Base-by-base conservation (phyloP, 2,888 invertebrate genomes). In the Tanytarsus gracilentus region DNA sequence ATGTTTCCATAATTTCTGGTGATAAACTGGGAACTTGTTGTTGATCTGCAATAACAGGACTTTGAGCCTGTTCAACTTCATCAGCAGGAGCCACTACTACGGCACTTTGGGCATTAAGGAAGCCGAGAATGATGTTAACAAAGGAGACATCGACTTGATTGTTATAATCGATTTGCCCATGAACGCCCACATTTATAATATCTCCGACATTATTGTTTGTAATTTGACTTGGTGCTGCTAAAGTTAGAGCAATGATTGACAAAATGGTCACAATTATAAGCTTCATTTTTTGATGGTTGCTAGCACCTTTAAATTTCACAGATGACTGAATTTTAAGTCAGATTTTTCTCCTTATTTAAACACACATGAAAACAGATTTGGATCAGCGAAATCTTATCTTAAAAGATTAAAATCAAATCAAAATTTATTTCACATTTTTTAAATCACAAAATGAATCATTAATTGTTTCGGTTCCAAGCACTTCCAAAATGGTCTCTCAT, bases 221-320 rank as follows among this genome's bases (percentile, higher is more conserved):
- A 29, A 23, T 30, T 44, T 26, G 14, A 29, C 9, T 48, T 8
- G 55, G 40, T 23, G 14, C 55, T 23, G 55, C 21, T 23, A 30
- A 6, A 26, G 26, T 33, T 5, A 27, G 14, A 25, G 55, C 55
- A 21, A 55, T 33, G 26, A 7, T n/a, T 4, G 21, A 33, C 2
- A 33, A n/a, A 21, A 36, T 21, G 8, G 36, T 33, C 16, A 44
- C 9, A 33, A 40, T 40, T n/a, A 55, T 14, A 26, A 40, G 27
- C 27, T 55, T 55, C 55, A 55, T 55, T 26, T 55, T 55, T n/a
- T 16, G 4, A 33, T n/a, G n/a, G n/a, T n/a, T n/a, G n/a, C n/a
- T n/a, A n/a, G n/a, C n/a, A n/a, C n/a, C n/a, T n/a, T n/a, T n/a
- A n/a, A n/a, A n/a, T n/a, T n/a, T n/a, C n/a, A n/a, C n/a, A n/a